Percentiles rank a stretch among this genome's conserved stretches.
These are phyloP conservation scores for Mandrillus leucophaeus DNA, from an alignment of 2,113 vertebrate species.

Conservation along the genomic window DNA sequence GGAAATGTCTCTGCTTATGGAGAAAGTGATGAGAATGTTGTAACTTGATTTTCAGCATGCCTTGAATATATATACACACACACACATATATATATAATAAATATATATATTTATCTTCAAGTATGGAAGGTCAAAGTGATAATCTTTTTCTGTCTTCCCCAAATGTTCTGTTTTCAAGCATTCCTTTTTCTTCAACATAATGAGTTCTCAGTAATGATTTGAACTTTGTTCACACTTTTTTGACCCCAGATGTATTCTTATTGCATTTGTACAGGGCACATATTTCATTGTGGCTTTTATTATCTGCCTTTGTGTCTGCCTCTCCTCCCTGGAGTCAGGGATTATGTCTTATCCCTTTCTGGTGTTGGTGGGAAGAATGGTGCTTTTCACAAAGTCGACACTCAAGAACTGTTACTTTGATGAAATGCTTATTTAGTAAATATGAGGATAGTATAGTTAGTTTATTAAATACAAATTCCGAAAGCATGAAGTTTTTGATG, in stretches of 20 bases:
- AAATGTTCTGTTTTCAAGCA: background rate
- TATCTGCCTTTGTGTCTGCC: background rate
- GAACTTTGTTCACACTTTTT: background rate
- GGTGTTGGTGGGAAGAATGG: background rate
- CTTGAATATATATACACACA: background rate
- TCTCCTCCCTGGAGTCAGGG: background rate
- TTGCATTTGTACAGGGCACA: background rate
- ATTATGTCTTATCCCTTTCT: background rate
- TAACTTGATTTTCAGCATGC: background rate
- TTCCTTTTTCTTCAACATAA: background rate
- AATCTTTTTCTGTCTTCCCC: background rate
- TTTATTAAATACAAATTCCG: background rate
- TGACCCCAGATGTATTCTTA: conserved; percentile 3
- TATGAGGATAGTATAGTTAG: conserved; percentile 19
- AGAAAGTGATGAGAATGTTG: conserved; percentile 21
- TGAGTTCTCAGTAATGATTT: background rate
- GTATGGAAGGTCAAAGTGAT: background rate
- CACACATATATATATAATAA: too few relatives aligned
- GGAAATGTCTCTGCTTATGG: background rate
- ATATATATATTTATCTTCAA: background rate
- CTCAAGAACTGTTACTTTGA: background rate
- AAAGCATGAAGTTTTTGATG: background rate
- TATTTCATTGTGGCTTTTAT: background rate
- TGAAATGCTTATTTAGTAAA: conserved; percentile 22
- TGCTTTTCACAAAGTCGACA: conserved; percentile 23